These are phyloP conservation scores for Thyatira batis DNA, from an alignment of 2,888 invertebrate species.

Conservation along the genomic window DNA sequence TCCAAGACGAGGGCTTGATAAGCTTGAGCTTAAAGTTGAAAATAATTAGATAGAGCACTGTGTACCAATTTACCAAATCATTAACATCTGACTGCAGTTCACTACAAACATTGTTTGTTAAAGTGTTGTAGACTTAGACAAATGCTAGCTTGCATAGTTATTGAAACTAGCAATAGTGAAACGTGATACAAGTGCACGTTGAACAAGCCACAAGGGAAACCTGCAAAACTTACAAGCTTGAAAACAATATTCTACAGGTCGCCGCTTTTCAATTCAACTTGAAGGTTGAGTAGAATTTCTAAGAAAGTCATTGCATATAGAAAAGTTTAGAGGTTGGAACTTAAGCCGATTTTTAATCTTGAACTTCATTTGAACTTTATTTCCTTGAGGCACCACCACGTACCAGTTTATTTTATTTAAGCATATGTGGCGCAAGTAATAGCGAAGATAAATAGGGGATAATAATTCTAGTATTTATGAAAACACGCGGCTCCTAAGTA, in stretches of 20 bases:
- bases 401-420: too few relatives aligned
- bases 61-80: not conserved
- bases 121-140: not conserved
- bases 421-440: too few relatives aligned
- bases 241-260: not conserved
- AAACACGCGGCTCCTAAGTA: too few relatives aligned
- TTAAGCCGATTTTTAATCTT: not conserved
- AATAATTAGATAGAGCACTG: not conserved
- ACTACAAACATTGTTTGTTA: not conserved
- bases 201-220: not conserved
- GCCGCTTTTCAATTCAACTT: not conserved
- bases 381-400: not conserved
- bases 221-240: not conserved
- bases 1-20: not conserved
- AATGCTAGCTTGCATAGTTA: not conserved
- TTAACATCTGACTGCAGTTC: not conserved
- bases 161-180: constrained; percentile 9
- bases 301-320: not conserved
- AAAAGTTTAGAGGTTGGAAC: too few relatives aligned
- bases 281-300: not conserved
- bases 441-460: too few relatives aligned
- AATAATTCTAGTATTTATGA: too few relatives aligned
- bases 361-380: not conserved
- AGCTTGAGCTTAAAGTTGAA: too few relatives aligned
- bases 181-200: constrained; percentile 12